Conservation (phyloP, 2,888 invertebrate genomes). For the Papilio elwesi region DNA sequence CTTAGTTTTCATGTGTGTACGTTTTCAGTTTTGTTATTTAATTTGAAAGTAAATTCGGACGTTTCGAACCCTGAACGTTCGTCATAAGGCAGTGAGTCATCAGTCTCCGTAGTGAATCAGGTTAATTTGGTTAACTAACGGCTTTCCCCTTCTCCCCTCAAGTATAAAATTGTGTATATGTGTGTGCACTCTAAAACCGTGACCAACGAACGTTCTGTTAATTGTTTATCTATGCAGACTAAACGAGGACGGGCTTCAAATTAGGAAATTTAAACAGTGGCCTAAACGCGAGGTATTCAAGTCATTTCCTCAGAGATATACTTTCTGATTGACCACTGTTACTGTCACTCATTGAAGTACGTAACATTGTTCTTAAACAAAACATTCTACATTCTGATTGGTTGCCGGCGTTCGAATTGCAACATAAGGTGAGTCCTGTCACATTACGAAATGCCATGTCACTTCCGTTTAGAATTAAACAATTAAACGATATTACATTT, state of each 20-base stretch:
- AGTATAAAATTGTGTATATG: neutral
- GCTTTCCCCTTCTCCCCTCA: neutral
- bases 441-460: neutral
- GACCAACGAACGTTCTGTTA: neutral
- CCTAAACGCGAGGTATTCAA: neutral
- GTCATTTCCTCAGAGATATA: neutral
- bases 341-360: too few species aligned
- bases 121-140: conserved; percentile 22
- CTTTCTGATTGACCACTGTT: too few species aligned
- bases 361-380: too few species aligned
- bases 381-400: too few species aligned
- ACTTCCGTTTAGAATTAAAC: neutral
- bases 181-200: conserved; percentile 8
- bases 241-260: neutral
- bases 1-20: neutral
- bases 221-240: conserved; percentile 10
- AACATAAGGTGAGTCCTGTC: too few species aligned
- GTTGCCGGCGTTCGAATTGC: too few species aligned
- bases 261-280: neutral
- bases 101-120: conserved; percentile 2
- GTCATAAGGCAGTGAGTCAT: neutral
- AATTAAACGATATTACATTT: neutral
- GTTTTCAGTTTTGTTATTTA: neutral
- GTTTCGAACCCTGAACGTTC: neutral
- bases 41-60: neutral